Conservation (phyloP, 2,113 vertebrate species). For the Montifringilla adamsi region DNA sequence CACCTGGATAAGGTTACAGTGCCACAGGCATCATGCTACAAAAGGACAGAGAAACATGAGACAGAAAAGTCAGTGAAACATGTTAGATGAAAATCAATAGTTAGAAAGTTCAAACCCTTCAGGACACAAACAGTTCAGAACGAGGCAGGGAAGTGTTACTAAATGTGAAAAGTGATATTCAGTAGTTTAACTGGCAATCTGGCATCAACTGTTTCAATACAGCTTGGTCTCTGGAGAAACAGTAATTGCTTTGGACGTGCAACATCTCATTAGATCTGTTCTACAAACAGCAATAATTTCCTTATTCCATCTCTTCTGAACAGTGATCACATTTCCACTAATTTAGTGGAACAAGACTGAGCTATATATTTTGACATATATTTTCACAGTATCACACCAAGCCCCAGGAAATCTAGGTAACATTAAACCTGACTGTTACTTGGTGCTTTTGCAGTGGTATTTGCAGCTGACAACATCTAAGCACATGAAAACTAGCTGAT, state of each 20-base stretch:
- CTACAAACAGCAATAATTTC: background rate
- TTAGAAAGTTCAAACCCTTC: background rate
- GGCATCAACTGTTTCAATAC: background rate
- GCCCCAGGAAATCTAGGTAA: background rate
- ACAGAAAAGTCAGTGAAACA: background rate
- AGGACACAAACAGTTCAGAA: background rate
- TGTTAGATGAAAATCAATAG: background rate
- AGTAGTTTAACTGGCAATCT: background rate
- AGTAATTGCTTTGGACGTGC: background rate
- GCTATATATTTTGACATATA: background rate
- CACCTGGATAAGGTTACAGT: background rate
- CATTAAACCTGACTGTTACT: background rate
- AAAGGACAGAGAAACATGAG: background rate
- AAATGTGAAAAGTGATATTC: background rate
- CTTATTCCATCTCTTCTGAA: background rate
- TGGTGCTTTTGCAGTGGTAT: background rate
- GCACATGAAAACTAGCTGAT: background rate
- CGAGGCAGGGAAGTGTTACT: background rate
- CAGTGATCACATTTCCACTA: background rate
- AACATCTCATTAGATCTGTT: background rate
- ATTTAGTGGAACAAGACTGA: background rate
- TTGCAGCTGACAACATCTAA: background rate
- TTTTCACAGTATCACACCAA: background rate
- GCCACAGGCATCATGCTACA: background rate
- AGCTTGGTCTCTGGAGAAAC: background rate